These are phyloP conservation scores for Parapristionchus giblindavisi DNA, from an alignment of 2,888 invertebrate species.

Conservation along the genomic window DNA sequence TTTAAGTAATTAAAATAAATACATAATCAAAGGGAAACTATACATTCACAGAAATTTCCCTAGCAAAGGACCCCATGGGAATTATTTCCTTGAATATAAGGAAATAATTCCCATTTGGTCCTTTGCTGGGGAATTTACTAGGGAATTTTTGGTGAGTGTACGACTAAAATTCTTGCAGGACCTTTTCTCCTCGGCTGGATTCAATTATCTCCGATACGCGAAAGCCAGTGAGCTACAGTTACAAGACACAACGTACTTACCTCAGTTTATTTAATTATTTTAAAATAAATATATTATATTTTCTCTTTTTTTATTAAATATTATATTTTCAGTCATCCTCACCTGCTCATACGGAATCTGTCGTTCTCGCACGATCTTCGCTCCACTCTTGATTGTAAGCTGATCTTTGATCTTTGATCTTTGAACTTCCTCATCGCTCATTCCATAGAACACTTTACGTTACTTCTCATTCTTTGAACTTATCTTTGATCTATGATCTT, in stretches of 20 bases:
- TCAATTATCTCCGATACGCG: slow-evolving; percentile 60
- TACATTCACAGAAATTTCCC: background rate
- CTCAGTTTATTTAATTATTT: background rate
- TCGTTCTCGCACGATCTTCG: slow-evolving; percentile 75
- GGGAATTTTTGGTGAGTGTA: background rate
- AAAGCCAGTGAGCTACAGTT: slow-evolving; percentile 50
- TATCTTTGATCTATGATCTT: no score
- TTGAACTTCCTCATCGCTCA: background rate
- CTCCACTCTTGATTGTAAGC: slow-evolving; percentile 70
- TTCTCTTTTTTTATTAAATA: no score
- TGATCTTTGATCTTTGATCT: slow-evolving; percentile 25
- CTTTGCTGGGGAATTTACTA: no score
- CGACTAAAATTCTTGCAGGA: slow-evolving; percentile 37
- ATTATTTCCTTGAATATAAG: background rate
- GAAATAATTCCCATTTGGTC: background rate
- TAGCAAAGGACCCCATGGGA: background rate
- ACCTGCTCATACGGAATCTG: slow-evolving; percentile 76
- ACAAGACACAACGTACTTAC: slow-evolving; percentile 38
- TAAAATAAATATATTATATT: no score
- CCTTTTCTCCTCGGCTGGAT: slow-evolving; percentile 47
- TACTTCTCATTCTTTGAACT: no score
- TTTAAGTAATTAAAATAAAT: background rate
- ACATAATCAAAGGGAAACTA: no score
- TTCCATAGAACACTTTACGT: no score
- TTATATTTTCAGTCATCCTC: slow-evolving; percentile 61